phyloP scores from a whole-genome alignment of 2,888 invertebrate species.

The Cheilosia vernalis region DNA sequence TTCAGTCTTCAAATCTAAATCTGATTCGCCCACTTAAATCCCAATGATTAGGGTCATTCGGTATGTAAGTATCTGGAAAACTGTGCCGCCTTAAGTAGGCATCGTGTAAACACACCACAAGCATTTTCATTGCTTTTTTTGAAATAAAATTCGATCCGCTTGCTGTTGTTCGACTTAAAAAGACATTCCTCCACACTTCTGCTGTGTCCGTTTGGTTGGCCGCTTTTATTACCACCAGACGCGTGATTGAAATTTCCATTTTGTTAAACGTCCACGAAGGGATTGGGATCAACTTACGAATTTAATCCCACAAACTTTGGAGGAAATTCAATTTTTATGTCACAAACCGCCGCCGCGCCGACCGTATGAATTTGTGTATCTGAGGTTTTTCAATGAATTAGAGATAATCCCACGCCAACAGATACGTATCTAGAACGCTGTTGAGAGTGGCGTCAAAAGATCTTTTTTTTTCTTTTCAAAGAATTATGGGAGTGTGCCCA shows the following conservation, averaged over 20 bases:
- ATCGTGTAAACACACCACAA: slow-evolving; percentile 20
- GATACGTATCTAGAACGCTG: slow-evolving; percentile 63
- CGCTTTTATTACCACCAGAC: slow-evolving; percentile 37
- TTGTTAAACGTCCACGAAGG: neutral
- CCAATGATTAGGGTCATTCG: slow-evolving; percentile 40
- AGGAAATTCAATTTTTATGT: slow-evolving; percentile 28
- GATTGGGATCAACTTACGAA: slow-evolving; percentile 20
- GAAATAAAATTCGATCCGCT: slow-evolving; percentile 15
- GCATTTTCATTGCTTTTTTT: neutral
- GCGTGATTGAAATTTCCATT: slow-evolving; percentile 47
- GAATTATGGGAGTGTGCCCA: slow-evolving; percentile 57
- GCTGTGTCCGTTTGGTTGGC: neutral
- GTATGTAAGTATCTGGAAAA: slow-evolving; percentile 11
- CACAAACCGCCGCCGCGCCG: neutral
- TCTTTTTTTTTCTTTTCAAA: slow-evolving; percentile 6
- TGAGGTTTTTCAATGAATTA: slow-evolving; percentile 37
- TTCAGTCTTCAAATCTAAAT: slow-evolving; percentile 21
- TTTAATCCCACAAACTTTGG: slow-evolving; percentile 43
- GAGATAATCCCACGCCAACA: slow-evolving; percentile 67
- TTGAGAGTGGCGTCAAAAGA: slow-evolving; percentile 52
- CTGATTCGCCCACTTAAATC: slow-evolving; percentile 17
- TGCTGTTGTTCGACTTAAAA: neutral
- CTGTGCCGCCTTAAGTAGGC: neutral
- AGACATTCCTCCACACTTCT: slow-evolving; percentile 19
- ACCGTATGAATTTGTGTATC: slow-evolving; percentile 34